Evolutionary conservation across 2,113 vertebrate species (phyloP).

Genomic region (Rousettus leschenaultii): DNA sequence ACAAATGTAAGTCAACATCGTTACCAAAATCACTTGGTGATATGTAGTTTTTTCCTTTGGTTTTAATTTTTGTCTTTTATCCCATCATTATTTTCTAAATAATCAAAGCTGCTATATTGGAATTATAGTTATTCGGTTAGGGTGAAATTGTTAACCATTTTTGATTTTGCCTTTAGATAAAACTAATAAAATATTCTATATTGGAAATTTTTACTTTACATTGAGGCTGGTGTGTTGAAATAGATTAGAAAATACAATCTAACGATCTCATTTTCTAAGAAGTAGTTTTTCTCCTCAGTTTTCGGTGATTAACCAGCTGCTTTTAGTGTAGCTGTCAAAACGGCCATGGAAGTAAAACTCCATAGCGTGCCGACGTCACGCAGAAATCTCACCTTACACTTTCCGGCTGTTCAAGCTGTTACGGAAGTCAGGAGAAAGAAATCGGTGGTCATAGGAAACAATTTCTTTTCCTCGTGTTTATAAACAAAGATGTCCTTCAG

Average conservation of each 20-base stretch:
- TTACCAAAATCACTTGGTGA: not conserved
- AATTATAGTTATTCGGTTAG: not conserved
- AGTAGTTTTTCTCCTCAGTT: not conserved
- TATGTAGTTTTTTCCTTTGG: not conserved
- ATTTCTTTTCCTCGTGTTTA: not conserved
- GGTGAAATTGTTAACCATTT: conserved; percentile 2
- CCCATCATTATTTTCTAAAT: not conserved
- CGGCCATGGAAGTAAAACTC: not conserved
- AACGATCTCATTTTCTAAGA: not conserved
- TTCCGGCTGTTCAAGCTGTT: not conserved
- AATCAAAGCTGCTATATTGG: not conserved
- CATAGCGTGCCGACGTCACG: not conserved
- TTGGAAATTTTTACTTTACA: not conserved
- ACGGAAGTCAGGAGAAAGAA: not conserved
- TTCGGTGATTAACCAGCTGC: not conserved
- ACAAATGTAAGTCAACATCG: not conserved
- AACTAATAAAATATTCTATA: not conserved
- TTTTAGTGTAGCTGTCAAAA: not conserved
- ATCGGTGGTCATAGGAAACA: not conserved
- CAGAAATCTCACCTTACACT: not conserved
- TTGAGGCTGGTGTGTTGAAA: not conserved
- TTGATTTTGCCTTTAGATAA: conserved; percentile 4
- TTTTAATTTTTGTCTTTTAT: not conserved
- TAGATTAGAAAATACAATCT: not conserved
- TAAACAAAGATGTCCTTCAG: not conserved